Base-by-base conservation (phyloP, 23 tunicate genomes). In the Halocynthia roretzi region DNA sequence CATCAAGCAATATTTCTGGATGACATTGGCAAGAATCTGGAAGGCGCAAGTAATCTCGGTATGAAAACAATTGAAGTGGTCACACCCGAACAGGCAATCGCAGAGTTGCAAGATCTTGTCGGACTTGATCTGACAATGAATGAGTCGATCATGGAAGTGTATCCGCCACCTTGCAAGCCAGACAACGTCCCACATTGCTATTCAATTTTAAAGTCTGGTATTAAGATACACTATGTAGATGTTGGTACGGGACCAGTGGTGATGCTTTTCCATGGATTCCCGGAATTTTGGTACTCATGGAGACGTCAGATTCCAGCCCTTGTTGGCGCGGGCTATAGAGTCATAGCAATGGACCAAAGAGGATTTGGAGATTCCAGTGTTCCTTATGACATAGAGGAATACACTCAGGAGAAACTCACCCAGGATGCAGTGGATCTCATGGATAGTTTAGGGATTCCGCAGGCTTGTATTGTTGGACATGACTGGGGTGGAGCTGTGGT, bases 401-500 rank as follows among this genome's bases (percentile, higher is more conserved):
- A 85, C 70, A 14, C 78, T 7, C 97, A 90, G 5, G 52, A 81
- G 68, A 72, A 90, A 18, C 76, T 90, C 7, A 71, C 84, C 57
- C 58, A 55, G 61, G 97, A 90, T 90, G 86, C 80, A 7, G 54
- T 90, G 15, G 71, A 73, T 31, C 54, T 90, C 5, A 81, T 90
- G 90, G 97, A 90, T 61, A 12, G 61, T 20, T 10, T 90, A 58
- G 82, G 90, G 18, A 81, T 90, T 62, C 48, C 58, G 31, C 54
- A 55, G 52, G 97, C 97, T 12, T 81, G 86, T 18, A 83, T 90
- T 50, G 86, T 90, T 58, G 97, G 97, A 6, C 97, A 90, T 71
- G 97, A 90, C 67, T 90, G 97, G 97, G 97, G 97, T 54, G 97
- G 90, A n/a, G 71, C 83, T 20, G 71, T 90, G 14, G 97, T 87